Conservation (phyloP, 2,797 vertebrate genomes). For the Garrulus glandarius region DNA sequence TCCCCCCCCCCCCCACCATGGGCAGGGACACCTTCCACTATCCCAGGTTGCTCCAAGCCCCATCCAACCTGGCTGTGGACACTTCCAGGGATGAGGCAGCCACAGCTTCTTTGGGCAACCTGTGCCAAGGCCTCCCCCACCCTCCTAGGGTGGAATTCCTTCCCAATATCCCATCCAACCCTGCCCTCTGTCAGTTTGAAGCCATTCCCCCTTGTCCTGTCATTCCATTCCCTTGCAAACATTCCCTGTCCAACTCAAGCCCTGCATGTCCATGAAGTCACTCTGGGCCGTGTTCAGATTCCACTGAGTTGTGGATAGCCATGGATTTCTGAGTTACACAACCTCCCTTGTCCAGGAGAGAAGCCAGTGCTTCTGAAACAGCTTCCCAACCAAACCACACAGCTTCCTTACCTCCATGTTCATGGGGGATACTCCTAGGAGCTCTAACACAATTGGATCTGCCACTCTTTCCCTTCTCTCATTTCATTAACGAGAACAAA, state of each 20-base stretch:
- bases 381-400: background rate
- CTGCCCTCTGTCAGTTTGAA: background rate
- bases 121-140: background rate
- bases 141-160: background rate
- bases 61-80: background rate
- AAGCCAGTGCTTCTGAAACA: background rate
- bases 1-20: fast-evolving
- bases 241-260: background rate
- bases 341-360: too few relatives aligned
- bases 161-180: too few relatives aligned
- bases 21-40: background rate
- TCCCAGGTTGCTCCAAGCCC: background rate
- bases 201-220: background rate
- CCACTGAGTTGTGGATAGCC: background rate
- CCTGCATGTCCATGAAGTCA: fast-evolving
- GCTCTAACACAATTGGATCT: background rate
- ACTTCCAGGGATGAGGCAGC: background rate
- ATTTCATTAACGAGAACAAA: background rate
- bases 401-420: background rate
- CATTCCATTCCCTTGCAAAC: background rate
- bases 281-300: background rate
- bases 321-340: too few relatives aligned
- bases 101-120: background rate
- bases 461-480: background rate
- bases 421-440: background rate